Evolutionary conservation across 2,888 invertebrate species (phyloP).

Genomic region (Ethmia dodecea): DNA sequence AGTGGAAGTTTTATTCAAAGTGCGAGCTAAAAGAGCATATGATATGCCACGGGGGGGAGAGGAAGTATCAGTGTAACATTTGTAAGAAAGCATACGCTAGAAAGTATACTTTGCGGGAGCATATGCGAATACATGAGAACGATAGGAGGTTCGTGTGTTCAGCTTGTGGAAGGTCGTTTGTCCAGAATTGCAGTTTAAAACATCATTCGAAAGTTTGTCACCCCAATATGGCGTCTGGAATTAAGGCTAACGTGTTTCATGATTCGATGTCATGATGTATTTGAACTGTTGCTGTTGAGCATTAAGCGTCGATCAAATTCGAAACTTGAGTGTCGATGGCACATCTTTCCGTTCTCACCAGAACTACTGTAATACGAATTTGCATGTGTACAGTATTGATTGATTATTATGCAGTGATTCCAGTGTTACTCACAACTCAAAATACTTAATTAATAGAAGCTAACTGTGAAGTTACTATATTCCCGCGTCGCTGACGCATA

Average conservation of each 20-base stretch:
- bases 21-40: conserved; percentile 75
- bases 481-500: too few relatives aligned
- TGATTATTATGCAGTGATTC: too few relatives aligned
- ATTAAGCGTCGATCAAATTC: too few relatives aligned
- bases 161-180: conserved; percentile 52
- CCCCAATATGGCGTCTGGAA: conserved; percentile 24
- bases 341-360: too few relatives aligned
- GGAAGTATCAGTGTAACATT: conserved; percentile 63
- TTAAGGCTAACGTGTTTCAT: conserved; percentile 8
- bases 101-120: conserved; percentile 59
- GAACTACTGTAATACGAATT: too few relatives aligned
- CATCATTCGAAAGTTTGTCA: conserved; percentile 59
- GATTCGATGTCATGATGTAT: not conserved
- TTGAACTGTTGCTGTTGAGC: too few relatives aligned
- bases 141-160: conserved; percentile 56
- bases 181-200: conserved; percentile 62
- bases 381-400: too few relatives aligned
- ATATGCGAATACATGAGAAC: conserved; percentile 62
- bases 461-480: too few relatives aligned
- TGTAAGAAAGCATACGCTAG: conserved; percentile 73
- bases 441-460: too few relatives aligned
- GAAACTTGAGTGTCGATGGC: too few relatives aligned
- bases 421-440: too few relatives aligned
- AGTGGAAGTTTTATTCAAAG: conserved; percentile 73
- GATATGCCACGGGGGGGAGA: conserved; percentile 70